Conservation (phyloP, 2,888 invertebrate genomes). For the Galeopsomyia nigrocyanea region DNA sequence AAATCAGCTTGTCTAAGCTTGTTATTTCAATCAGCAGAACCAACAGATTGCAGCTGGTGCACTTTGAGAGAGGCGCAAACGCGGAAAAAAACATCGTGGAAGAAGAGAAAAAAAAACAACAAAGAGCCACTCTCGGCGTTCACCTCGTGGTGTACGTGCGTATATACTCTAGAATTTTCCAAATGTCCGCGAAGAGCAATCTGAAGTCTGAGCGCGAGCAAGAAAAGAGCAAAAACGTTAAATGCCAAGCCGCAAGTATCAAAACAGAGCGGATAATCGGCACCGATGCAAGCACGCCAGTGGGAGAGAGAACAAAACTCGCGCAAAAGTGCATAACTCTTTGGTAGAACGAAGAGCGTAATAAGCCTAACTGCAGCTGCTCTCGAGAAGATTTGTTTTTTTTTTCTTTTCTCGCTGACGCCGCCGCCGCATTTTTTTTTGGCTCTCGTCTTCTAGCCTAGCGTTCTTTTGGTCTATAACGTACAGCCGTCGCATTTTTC, state of each 20-base stretch:
- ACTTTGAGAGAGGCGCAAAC: too few species aligned
- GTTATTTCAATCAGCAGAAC: too few species aligned
- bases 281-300: not conserved
- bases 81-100: too few species aligned
- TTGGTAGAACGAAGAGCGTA: not conserved
- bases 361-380: conserved; percentile 14
- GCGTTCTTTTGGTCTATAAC: not conserved
- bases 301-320: not conserved
- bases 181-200: not conserved
- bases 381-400: not conserved
- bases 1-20: too few species aligned
- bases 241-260: conserved; percentile 6
- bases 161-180: not conserved
- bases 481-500: not conserved
- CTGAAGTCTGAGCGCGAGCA: not conserved
- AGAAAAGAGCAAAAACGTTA: not conserved
- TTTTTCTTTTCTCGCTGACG: not conserved
- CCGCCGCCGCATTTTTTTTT: not conserved
- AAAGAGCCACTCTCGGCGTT: too few species aligned
- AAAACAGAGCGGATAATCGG: conserved; percentile 26
- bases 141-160: too few species aligned
- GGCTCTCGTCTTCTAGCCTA: conserved; percentile 3
- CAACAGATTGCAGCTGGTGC: too few species aligned
- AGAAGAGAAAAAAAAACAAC: too few species aligned
- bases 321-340: conserved; percentile 29